These are phyloP conservation scores for Oryctes rhinoceros DNA, from an alignment of 1,140 invertebrate species.

Conservation along the genomic window DNA sequence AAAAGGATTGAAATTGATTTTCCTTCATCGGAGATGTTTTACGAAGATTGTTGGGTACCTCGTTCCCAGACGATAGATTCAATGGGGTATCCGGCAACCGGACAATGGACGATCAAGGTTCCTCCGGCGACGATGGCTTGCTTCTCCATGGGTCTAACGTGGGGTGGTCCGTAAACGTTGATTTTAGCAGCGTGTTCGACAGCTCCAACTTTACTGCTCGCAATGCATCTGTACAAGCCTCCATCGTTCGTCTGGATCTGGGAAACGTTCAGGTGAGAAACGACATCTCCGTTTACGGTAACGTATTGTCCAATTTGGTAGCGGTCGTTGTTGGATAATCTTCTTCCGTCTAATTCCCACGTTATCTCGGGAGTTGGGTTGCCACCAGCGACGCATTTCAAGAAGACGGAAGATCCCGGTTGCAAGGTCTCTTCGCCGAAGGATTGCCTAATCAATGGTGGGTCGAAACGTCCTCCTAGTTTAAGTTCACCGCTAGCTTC, in stretches of 20 bases:
- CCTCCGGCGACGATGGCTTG: conserved; percentile 94
- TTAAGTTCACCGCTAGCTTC: conserved; percentile 92
- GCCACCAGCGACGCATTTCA: conserved; percentile 81
- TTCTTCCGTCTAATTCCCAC: conserved; percentile 92
- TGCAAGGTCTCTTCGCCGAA: conserved; percentile 88
- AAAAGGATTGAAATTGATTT: not conserved
- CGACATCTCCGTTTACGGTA: conserved; percentile 88
- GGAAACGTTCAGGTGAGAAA: conserved; percentile 93
- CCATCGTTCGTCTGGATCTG: conserved; percentile 92
- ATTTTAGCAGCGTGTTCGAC: conserved; percentile 86
- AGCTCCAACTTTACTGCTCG: conserved; percentile 89
- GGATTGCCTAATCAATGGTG: conserved; percentile 85
- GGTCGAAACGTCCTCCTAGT: conserved; percentile 91
- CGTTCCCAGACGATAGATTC: conserved; percentile 94
- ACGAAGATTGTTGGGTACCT: conserved; percentile 61
- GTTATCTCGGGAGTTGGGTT: conserved; percentile 95
- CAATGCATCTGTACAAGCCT: conserved; percentile 91
- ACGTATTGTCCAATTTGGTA: conserved; percentile 87
- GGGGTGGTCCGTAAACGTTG: conserved; percentile 91
- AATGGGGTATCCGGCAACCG: conserved; percentile 94
- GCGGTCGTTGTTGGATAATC: conserved; percentile 81
- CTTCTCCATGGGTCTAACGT: conserved; percentile 91
- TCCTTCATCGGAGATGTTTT: too few relatives aligned
- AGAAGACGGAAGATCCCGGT: conserved; percentile 83
- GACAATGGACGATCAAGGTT: conserved; percentile 86